A percentile compares a stretch with the other conserved stretches of the same genome.
Evolutionary conservation across 2,888 invertebrate genomes (phyloP).

Genomic region (Thecophora atra): DNA sequence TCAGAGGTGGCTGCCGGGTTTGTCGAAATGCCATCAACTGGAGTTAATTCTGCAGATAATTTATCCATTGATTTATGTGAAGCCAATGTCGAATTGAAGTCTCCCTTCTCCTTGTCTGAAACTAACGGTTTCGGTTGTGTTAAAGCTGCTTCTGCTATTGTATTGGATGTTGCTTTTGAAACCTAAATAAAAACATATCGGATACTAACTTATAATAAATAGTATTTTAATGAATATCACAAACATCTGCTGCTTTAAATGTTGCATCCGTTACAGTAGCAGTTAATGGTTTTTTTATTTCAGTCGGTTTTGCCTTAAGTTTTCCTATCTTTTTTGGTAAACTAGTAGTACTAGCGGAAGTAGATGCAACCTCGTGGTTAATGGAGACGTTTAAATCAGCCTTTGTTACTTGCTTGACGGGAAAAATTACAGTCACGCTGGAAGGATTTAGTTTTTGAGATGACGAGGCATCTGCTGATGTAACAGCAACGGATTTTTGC

Average conservation of each 20-base stretch:
- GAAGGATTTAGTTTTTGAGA: conserved; percentile 16
- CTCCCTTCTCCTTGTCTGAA: neutral
- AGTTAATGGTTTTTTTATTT: conserved; percentile 38
- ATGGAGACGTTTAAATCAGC: neutral
- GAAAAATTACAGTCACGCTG: neutral
- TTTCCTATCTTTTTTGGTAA: conserved; percentile 34
- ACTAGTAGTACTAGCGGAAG: neutral
- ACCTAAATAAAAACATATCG: conserved; percentile 20
- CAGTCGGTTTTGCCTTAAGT: conserved; percentile 50
- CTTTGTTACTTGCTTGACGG: conserved; percentile 16
- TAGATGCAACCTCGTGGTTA: neutral
- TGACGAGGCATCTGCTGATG: conserved; percentile 22
- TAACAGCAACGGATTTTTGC: neutral
- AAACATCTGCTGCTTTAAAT: conserved; percentile 41
- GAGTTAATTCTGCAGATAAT: neutral
- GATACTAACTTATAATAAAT: neutral
- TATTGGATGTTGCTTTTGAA: conserved; percentile 1
- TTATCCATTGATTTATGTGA: neutral
- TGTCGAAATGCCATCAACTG: too few species aligned
- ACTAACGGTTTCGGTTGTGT: conserved; percentile 15
- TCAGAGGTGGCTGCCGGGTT: neutral
- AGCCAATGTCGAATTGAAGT: neutral
- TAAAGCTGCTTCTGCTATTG: neutral
- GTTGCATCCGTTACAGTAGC: conserved; percentile 29
- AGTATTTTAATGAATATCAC: neutral